A percentile compares a stretch with the other conserved stretches of the same genome.
These are phyloP conservation scores for Autographa pulchrina DNA, from an alignment of 2,888 invertebrate genomes.

Conservation along the genomic window DNA sequence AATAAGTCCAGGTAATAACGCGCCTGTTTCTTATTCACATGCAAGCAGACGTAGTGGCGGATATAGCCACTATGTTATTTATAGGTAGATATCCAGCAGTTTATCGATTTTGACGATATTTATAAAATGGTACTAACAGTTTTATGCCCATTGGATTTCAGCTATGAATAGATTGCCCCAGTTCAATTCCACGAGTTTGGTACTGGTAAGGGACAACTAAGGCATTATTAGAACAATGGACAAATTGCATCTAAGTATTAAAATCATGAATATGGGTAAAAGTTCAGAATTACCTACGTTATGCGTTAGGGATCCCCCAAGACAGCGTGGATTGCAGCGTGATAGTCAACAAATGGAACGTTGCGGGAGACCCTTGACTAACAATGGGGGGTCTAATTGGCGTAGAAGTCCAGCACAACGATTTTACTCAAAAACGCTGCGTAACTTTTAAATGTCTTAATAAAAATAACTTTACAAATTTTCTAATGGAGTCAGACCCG, in stretches of 20 bases:
- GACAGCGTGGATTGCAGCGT: no score
- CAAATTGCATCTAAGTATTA: neutral
- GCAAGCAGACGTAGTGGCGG: neutral
- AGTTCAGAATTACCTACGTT: neutral
- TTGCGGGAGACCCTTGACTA: neutral
- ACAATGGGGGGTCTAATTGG: conserved; percentile 1
- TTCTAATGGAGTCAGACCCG: no score
- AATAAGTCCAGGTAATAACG: no score
- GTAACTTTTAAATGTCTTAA: neutral
- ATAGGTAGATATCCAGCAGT: neutral
- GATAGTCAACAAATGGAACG: neutral
- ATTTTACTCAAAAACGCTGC: neutral
- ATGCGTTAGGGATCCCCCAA: neutral
- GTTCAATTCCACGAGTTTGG: neutral
- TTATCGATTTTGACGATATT: conserved; percentile 6
- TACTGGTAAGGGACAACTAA: neutral
- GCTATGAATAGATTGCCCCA: neutral
- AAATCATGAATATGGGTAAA: neutral
- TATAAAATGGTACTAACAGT: neutral
- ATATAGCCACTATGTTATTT: neutral
- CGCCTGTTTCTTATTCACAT: neutral
- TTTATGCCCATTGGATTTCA: neutral
- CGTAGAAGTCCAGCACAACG: neutral
- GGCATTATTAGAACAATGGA: neutral
- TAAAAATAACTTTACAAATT: no score